These are phyloP conservation scores for Neolamprologus tretocephalus DNA, from an alignment of 2,113 vertebrate genomes.

Conservation along the genomic window DNA sequence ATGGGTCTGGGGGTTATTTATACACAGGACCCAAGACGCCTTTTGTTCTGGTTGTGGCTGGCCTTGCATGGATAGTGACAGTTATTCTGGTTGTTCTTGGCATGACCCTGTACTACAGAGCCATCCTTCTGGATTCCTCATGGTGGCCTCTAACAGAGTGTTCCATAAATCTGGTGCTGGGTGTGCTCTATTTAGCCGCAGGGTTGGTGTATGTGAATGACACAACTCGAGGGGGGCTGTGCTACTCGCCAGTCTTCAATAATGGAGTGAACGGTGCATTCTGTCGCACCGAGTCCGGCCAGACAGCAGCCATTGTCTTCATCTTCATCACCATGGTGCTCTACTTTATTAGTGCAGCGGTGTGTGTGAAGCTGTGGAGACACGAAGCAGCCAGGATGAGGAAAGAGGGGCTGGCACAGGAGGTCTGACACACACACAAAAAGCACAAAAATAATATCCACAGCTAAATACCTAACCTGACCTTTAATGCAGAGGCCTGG, in stretches of 20 bases:
- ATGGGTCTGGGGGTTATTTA: conserved; percentile 64
- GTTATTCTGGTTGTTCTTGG: conserved; percentile 85
- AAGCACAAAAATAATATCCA: background rate
- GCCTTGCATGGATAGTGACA: conserved; percentile 82
- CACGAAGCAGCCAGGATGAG: conserved; percentile 82
- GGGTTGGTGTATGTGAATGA: conserved; percentile 87
- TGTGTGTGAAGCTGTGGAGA: conserved; percentile 88
- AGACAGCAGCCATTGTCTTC: conserved; percentile 87
- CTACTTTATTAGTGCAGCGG: conserved; percentile 79
- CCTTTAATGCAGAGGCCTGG: background rate
- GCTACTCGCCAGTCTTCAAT: conserved; percentile 80
- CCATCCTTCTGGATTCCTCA: conserved; percentile 86
- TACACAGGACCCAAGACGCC: conserved; percentile 89
- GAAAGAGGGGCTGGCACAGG: conserved; percentile 67
- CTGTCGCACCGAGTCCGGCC: conserved; percentile 88
- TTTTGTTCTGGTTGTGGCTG: conserved; percentile 83
- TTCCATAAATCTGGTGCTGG: conserved; percentile 79
- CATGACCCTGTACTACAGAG: conserved; percentile 90
- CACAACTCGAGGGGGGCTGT: conserved; percentile 84
- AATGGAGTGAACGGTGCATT: conserved; percentile 78
- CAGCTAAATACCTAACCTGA: background rate
- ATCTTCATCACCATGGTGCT: conserved; percentile 81
- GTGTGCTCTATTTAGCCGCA: conserved; percentile 79
- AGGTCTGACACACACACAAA: conserved; percentile 64
- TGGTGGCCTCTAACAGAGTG: conserved; percentile 96